Base-by-base conservation (phyloP, 2,797 vertebrate species). In the Loris lydekkerianus region DNA sequence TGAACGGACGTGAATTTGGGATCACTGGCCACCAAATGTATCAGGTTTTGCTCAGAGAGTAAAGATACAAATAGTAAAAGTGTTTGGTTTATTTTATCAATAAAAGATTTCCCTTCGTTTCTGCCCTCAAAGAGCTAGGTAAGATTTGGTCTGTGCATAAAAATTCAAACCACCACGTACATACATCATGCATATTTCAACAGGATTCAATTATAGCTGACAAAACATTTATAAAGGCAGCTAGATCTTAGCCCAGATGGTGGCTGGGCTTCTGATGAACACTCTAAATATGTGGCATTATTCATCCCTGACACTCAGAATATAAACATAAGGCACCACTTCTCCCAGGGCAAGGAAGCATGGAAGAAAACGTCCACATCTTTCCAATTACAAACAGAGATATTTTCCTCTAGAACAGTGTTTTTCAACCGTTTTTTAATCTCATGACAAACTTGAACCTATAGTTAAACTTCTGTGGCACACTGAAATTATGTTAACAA, bases 111-210 rank as follows among this genome's bases (percentile, higher is more conserved):
- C 18, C 18, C 43, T 63, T 8, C 5, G 31, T 25, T 69, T 1
- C 76, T 90, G 21, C 95, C 83, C 65, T 86, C 58, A 58, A 85
- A 84, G 29, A 46, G 58, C 88, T 70, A 27, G 91, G 61, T 31
- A 82, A 81, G 58, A 40, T 53, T 88, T 69, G 34, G 40, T 58
- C 34, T 89, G 5, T 46, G 5, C 84, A 85, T 94, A 37, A 72
- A 37, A 77, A 75, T 84, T 61, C 18, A 53, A 95, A 61, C 80
- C 43, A 9, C 70, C 91, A 77, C 7, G 17, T 91, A 86, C 43
- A 72, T 81, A 97, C 97, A 93, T 65, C 78, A 69, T 53, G 78
- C 84, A 91, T 95, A 92, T 94, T 96, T 96, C 86, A 97, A 94
- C 46, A 77, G 58, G 77, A 92, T 90, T 97, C 85, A 93, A 91